phyloP scores from a whole-genome alignment of 1,140 invertebrate species.

The Philotrypesis tridentata region DNA sequence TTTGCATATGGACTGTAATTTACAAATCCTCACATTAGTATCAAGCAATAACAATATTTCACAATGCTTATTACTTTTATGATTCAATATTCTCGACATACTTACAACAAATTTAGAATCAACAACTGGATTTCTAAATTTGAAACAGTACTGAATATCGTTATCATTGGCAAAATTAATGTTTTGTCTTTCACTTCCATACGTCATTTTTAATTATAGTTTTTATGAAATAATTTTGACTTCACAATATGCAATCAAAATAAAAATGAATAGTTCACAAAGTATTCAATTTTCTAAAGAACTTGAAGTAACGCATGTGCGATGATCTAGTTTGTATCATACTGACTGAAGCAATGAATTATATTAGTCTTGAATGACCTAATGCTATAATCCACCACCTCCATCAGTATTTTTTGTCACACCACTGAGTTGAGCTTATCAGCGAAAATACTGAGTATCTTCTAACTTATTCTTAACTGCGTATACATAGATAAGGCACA shows the following conservation, averaged over 20 bases:
- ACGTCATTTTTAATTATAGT: slow-evolving; percentile 1
- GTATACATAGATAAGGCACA: slow-evolving; percentile 21
- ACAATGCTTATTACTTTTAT: slow-evolving; percentile 10
- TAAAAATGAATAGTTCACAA: background rate
- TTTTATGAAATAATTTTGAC: background rate
- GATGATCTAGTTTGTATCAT: background rate
- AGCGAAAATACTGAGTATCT: slow-evolving; percentile 11
- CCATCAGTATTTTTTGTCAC: slow-evolving; percentile 30
- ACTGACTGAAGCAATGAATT: background rate
- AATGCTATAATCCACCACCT: slow-evolving; percentile 10
- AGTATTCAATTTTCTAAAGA: background rate
- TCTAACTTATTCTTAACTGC: slow-evolving; percentile 24
- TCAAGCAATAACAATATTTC: slow-evolving; percentile 48
- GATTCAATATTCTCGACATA: background rate
- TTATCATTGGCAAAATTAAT: background rate
- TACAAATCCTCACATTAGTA: slow-evolving; percentile 54
- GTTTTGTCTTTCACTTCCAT: slow-evolving; percentile 3
- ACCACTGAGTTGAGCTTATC: slow-evolving; percentile 36
- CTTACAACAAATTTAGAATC: slow-evolving; percentile 21
- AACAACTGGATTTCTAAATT: slow-evolving; percentile 11
- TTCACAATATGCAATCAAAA: background rate
- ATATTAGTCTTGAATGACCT: background rate
- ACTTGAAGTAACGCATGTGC: background rate
- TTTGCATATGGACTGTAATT: slow-evolving; percentile 83
- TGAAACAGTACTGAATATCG: background rate